phyloP scores from a whole-genome alignment of 2,797 vertebrate species.

The Poecilia wingei region DNA sequence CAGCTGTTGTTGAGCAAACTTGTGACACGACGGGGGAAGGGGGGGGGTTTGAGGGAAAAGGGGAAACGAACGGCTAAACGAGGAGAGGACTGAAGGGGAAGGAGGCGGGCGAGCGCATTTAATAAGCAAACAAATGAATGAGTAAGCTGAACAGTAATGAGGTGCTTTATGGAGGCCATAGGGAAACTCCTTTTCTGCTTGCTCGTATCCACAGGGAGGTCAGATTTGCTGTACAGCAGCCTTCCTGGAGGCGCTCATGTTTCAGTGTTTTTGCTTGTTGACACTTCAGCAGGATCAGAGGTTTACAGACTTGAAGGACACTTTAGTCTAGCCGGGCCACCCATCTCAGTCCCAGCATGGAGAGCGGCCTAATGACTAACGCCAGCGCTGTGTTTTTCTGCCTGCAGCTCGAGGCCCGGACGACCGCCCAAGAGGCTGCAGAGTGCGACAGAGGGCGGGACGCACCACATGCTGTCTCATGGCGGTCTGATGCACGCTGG shows the following conservation, averaged over 20 bases:
- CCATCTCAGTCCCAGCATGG: constrained; percentile 66
- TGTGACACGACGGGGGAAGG: constrained; percentile 47
- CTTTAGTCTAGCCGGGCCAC: constrained; percentile 56
- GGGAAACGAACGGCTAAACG: constrained; percentile 35
- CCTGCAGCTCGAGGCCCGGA: constrained; percentile 95
- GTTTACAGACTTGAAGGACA: constrained; percentile 67
- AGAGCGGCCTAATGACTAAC: constrained; percentile 57
- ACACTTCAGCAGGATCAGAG: constrained; percentile 69
- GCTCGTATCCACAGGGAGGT: constrained; percentile 74
- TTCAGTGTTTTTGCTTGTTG: constrained; percentile 71
- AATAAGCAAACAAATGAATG: constrained; percentile 78
- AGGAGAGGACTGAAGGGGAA: constrained; percentile 38
- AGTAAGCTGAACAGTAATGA: constrained; percentile 79
- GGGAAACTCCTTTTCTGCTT: constrained; percentile 76
- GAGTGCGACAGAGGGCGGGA: constrained; percentile 89
- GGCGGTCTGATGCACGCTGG: constrained; percentile 95
- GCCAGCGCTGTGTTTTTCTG: constrained; percentile 46
- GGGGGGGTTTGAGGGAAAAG: constrained; percentile 1
- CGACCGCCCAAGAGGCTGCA: constrained; percentile 98
- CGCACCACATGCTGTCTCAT: constrained; percentile 95
- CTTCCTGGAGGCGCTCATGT: constrained; percentile 69
- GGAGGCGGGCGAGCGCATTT: constrained; percentile 68
- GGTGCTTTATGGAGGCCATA: constrained; percentile 76
- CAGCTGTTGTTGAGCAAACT: constrained; percentile 47
- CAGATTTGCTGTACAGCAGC: constrained; percentile 70